Percentiles rank a stretch among this genome's conserved stretches.
Evolutionary conservation across 1,140 invertebrate genomes (phyloP).

Genomic region (Probaryconus sp.): DNA sequence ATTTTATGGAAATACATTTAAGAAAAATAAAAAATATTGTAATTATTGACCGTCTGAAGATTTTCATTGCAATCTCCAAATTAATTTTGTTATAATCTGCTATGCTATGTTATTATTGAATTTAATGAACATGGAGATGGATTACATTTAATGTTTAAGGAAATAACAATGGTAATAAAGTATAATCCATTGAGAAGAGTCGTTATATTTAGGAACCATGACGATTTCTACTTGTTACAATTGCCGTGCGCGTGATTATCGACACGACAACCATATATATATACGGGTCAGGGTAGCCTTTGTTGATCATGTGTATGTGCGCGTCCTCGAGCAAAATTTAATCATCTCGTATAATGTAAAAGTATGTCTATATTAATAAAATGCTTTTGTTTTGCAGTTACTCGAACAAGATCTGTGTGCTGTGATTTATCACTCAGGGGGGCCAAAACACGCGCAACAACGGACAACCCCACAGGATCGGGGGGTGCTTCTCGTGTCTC

Average conservation of each 20-base stretch:
- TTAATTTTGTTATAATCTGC: too few relatives aligned
- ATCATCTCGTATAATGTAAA: slow-evolving; percentile 5
- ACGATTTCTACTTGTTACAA: slow-evolving; percentile 13
- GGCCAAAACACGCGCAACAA: slow-evolving; percentile 82
- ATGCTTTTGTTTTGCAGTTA: slow-evolving; percentile 72
- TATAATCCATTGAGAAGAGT: too few relatives aligned
- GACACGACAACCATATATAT: slow-evolving; percentile 9
- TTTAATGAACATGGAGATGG: too few relatives aligned
- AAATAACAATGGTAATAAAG: too few relatives aligned
- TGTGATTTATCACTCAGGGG: slow-evolving; percentile 78
- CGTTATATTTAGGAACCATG: slow-evolving; percentile 4
- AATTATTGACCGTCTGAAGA: too few relatives aligned
- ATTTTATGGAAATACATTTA: too few relatives aligned
- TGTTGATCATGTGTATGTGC: background rate
- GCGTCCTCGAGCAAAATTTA: slow-evolving; percentile 22
- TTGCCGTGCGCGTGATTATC: slow-evolving; percentile 4
- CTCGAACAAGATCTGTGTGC: slow-evolving; percentile 77
- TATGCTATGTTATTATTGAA: too few relatives aligned
- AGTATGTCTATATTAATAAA: too few relatives aligned
- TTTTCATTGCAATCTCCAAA: too few relatives aligned
- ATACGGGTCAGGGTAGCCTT: slow-evolving; percentile 22
- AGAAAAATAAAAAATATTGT: too few relatives aligned
- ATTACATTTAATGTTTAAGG: too few relatives aligned
- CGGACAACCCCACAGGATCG: slow-evolving; percentile 97
- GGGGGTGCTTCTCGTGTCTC: slow-evolving; percentile 98